Base-by-base conservation (phyloP, 2,888 invertebrate genomes). In the Dusona sp. region DNA sequence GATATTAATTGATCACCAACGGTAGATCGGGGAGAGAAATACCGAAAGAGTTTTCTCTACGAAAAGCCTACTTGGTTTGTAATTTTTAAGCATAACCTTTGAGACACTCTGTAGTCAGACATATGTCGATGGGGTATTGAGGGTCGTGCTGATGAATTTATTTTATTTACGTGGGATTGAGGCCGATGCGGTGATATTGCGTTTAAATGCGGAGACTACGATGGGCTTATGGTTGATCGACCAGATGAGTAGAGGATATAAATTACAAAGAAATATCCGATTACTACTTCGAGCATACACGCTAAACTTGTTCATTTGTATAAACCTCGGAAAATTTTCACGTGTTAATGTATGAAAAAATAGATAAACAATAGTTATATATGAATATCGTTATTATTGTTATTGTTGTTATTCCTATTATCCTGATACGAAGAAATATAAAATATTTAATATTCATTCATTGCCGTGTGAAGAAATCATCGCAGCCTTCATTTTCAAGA, bases 181-280 rank as follows among this genome's bases (percentile, higher is more conserved):
- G 61, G 54, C n/a, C n/a, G 64, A n/a, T 64, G 42, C 54, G 25
- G 38, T 42, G 61, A 42, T 42, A 45, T 36, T 36, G 72, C 65
- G 61, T 68, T 42, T 61, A 48, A 65, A 57, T 67, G 9, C 29
- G n/a, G n/a, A n/a, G 33, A 68, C 61, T 36, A 6, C 51, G 64
- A 75, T 79, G 70, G 70, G 29, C 22, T 13, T 79, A 74, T 72
- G 45, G 78, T 78, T 73, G 72, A 83, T 86, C 84, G 81, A 84
- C 78, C 86, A 74, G 67, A 81, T 74, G 77, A 79, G 70, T 29
- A 64, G 67, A 67, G 84, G n/a, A 22, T 86, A 74, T 86, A 57
- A 75, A 64, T 79, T 84, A 82, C 84, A 86, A 64, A 78, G 74
- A 84, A 84, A 79, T 86, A 86, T 86, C 84, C n/a, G 45, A 86